Evolutionary conservation across 2,113 vertebrate species (phyloP), one percentile per base, ranked within the genome.

Genomic region (Pica pica): DNA sequence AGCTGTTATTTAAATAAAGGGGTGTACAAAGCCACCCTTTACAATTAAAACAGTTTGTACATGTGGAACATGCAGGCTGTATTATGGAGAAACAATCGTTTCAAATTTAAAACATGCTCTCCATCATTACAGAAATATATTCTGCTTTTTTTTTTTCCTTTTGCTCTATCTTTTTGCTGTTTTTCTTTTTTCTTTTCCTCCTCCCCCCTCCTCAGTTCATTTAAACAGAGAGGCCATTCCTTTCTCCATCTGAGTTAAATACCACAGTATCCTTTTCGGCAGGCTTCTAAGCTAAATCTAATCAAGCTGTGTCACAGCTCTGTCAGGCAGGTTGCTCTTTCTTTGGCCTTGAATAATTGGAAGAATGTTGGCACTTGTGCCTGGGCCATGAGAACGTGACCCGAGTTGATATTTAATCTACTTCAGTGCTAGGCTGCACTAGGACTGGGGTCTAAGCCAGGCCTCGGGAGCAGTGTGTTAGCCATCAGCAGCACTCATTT

Each of bases 321-420:
- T 97, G 87, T 97, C 96, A 95, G 96, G 96, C 96, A 96, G 97
- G 97, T 96, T 97, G 96, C 94, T 95, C 90, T 94, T 96, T 96
- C 93, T 95, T 95, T 93, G 95, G 98, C 93, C 97, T 95, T 83
- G 95, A 97, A 97, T 98, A 98, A 97, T 97, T 96, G 94, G 96
- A 97, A 96, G 97, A 98, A 98, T 96, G 96, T 95, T 97, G 97
- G 96, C 95, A 91, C 98, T 98, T 98, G 97, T 97, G 97, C 96
- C 95, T 96, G 93, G 98, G 89, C 97, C 97, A 96, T 96, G 97
- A 97, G 96, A 97, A 96, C 60, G 93, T 97, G 98, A 97, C 96
- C 96, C 70, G 91, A 77, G 89, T 90, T 97, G 97, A 98, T 98
- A 98, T 98, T 98, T 98, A 98, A 98, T 98, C 98, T 98, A 96